These are phyloP conservation scores for Hyles vespertilio DNA, from an alignment of 1,140 invertebrate species.

Conservation along the genomic window DNA sequence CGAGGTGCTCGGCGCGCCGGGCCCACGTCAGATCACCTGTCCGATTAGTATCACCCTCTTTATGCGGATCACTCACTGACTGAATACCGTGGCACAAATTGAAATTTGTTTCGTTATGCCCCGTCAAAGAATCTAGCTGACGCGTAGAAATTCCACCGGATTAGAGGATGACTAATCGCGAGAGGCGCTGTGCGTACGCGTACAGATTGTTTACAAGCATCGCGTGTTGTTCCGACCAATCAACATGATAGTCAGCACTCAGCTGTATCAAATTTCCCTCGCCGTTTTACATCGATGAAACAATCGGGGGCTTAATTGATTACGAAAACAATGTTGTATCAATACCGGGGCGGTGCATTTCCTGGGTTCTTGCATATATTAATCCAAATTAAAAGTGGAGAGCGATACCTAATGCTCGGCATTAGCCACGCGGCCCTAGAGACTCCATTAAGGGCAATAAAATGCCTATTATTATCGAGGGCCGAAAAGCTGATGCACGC, in stretches of 20 bases:
- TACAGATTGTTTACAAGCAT: conserved; percentile 24
- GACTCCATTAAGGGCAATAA: conserved; percentile 73
- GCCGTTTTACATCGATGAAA: conserved; percentile 39
- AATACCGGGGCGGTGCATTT: conserved; percentile 33
- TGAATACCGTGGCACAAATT: conserved; percentile 53
- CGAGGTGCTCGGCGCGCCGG: conserved; percentile 3
- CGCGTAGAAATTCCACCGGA: conserved; percentile 41
- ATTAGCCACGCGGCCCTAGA: conserved; percentile 67
- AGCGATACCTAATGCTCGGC: conserved; percentile 54
- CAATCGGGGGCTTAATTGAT: conserved; percentile 56
- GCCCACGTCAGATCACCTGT: conserved; percentile 61
- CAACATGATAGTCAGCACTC: conserved; percentile 56
- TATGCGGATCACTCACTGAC: conserved; percentile 51
- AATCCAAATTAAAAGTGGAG: conserved; percentile 66
- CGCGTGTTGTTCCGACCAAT: conserved; percentile 60
- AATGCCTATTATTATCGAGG: conserved; percentile 75
- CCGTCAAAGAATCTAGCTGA: conserved; percentile 52
- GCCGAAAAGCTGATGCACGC: conserved; percentile 74
- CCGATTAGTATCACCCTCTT: conserved; percentile 66
- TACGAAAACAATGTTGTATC: conserved; percentile 44
- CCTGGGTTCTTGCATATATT: conserved; percentile 57
- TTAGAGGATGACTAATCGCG: conserved; percentile 52
- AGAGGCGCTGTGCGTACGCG: conserved; percentile 20
- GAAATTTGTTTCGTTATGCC: conserved; percentile 68
- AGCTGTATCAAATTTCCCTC: conserved; percentile 55